phyloP scores from a whole-genome alignment of 1,140 invertebrate species.

The Plectrocnemia conspersa region DNA sequence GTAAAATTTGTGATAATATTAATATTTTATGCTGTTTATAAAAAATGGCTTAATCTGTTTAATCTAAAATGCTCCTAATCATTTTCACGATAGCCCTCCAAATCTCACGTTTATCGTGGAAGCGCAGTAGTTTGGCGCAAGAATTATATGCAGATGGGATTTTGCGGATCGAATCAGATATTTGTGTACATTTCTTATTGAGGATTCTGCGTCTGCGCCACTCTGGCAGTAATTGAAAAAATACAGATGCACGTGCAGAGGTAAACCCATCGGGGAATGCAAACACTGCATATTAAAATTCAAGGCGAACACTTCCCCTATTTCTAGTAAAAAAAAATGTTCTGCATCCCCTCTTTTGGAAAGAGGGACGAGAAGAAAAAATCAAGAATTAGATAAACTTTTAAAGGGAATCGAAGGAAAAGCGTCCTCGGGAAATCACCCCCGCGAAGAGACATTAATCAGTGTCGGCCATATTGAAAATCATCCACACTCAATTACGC shows the following conservation, averaged over 20 bases:
- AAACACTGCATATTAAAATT: slow-evolving; percentile 27
- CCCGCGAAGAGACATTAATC: slow-evolving; percentile 12
- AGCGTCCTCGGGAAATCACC: neutral
- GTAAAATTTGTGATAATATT: neutral
- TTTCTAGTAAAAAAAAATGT: neutral
- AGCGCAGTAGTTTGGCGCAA: neutral
- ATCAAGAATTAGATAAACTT: slow-evolving; percentile 12
- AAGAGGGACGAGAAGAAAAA: neutral
- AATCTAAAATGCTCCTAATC: too few species aligned
- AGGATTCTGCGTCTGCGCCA: neutral
- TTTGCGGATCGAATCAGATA: neutral
- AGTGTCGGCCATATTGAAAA: too few species aligned
- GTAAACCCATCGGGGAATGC: slow-evolving; percentile 19
- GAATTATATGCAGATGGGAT: neutral
- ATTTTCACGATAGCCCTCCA: too few species aligned
- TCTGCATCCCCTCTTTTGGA: neutral
- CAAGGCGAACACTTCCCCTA: slow-evolving; percentile 19
- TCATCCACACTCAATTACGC: too few species aligned
- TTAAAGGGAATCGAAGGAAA: neutral
- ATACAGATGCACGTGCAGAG: slow-evolving; percentile 20
- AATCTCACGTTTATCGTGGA: too few species aligned
- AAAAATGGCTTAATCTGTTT: too few species aligned
- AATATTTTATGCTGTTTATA: neutral
- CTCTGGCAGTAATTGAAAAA: slow-evolving; percentile 9
- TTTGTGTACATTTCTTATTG: too few species aligned